These are phyloP conservation scores for Caenorhabditis japonica DNA, from an alignment of 2,888 invertebrate species.

Conservation along the genomic window DNA sequence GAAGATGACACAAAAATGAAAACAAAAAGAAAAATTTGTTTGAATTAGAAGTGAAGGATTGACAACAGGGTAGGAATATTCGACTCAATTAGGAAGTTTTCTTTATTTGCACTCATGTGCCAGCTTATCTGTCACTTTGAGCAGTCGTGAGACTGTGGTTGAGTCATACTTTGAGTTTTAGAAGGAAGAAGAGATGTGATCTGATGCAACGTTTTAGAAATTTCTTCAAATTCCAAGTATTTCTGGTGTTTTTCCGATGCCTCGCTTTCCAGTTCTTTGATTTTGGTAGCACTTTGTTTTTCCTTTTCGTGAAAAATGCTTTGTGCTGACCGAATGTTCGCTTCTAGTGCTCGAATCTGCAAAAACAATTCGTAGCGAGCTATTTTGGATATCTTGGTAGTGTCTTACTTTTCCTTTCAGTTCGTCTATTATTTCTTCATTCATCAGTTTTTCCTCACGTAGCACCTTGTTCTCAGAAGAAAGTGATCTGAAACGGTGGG, in stretches of 20 bases:
- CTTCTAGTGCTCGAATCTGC: constrained; percentile 43
- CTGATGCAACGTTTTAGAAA: constrained; percentile 46
- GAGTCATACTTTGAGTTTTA: constrained; percentile 42
- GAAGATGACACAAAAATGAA: too few species aligned
- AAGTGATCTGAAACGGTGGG: constrained; percentile 64
- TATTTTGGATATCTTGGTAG: not conserved
- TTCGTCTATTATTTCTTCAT: constrained; percentile 66
- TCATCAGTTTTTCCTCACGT: constrained; percentile 67
- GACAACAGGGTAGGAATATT: too few species aligned
- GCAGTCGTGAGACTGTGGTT: constrained; percentile 12
- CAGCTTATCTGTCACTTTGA: constrained; percentile 4
- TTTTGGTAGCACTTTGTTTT: constrained; percentile 5
- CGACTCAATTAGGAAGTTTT: too few species aligned
- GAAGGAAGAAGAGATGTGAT: constrained; percentile 40
- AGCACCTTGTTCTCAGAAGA: constrained; percentile 71
- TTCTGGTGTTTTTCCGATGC: constrained; percentile 45
- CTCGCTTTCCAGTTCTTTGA: constrained; percentile 35
- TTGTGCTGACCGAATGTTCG: constrained; percentile 33
- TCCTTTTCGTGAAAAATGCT: constrained; percentile 34
- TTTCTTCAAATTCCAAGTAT: constrained; percentile 47
- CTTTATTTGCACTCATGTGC: too few species aligned
- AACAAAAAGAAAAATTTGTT: too few species aligned
- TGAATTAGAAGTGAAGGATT: too few species aligned
- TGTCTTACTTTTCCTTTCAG: constrained; percentile 56
- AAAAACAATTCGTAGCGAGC: not conserved